phyloP scores from a whole-genome alignment of 2,113 vertebrate species.

The Pongo pygmaeus region DNA sequence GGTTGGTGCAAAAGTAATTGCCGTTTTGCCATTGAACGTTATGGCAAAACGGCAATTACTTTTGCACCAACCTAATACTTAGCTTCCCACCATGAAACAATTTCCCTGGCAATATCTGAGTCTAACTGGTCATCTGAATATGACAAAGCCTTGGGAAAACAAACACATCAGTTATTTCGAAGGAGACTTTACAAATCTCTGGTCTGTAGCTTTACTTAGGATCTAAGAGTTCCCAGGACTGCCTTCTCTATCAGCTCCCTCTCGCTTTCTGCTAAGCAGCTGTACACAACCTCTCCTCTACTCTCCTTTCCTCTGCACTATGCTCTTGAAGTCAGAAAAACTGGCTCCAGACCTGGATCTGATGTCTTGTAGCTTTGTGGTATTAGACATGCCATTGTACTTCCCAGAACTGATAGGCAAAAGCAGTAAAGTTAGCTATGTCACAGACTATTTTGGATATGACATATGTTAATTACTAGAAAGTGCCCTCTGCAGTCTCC shows the following conservation, averaged over 20 bases:
- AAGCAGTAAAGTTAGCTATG: not conserved
- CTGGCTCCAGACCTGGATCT: not conserved
- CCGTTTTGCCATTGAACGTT: too few species aligned
- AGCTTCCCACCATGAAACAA: fast-evolving
- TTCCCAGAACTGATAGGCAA: not conserved
- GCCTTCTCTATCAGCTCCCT: not conserved
- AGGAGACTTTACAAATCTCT: not conserved
- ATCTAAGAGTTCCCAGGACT: not conserved
- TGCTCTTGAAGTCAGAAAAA: not conserved
- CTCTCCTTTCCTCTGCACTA: not conserved
- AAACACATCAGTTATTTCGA: not conserved
- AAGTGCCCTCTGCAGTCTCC: not conserved
- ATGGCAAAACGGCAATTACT: too few species aligned
- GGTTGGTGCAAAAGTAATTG: too few species aligned
- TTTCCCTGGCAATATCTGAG: not conserved
- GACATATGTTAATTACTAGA: not conserved
- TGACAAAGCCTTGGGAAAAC: fast-evolving
- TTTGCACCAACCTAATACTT: too few species aligned
- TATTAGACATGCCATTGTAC: fast-evolving
- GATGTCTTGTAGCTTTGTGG: not conserved
- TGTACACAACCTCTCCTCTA: not conserved
- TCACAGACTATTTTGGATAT: not conserved
- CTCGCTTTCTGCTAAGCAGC: fast-evolving
- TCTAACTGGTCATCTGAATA: not conserved
- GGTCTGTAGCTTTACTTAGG: not conserved